Evolutionary conservation across 2,113 vertebrate genomes (phyloP), one percentile per base, ranked within the genome.

Genomic region (Pachypanchax playfairii): DNA sequence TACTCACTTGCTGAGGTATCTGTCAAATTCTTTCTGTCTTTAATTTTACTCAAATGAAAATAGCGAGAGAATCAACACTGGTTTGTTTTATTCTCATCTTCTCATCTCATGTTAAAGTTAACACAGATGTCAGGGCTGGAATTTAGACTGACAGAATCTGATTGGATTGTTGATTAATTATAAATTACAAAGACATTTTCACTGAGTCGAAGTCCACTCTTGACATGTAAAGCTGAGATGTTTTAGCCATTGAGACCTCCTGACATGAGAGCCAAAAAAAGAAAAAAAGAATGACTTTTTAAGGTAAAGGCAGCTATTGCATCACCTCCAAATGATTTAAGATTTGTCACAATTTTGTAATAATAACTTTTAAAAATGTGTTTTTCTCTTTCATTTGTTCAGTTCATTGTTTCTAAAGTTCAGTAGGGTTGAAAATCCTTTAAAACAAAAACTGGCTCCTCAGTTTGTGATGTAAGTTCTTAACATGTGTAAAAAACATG

Each of bases 1-100:
- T 57, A 53, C 47, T 36, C 66, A 8, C 1, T 20, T 20, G 4
- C 52, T 64, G 55, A 76, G 74, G 63, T 65, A 78, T 52, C 58
- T 77, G 58, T 48, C 66, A 43, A 62, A 42, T 60, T 76, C 47
- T 62, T 8, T 4, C 38, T 20, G 53, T 47, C 56, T 65, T 49
- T 76, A 69, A 65, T 69, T 11, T 39, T 47, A 54, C 21, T 22
- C 41, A 42, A 62, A 8, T 20, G 24, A 21, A 46, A 26, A 35
- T 11, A 35, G 61, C 55, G 44, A 14, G 33, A 52, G 62, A 72
- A 57, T 39, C 24, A 53, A 35, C 20, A 15, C 29, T 25, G 2
- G 6, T 26, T n/a, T 55, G 28, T 67, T 65, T 62, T 61, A 18
- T 49, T 61, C 14, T 63, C 33, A 14, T 53, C 52, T 49, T 61